phyloP scores from a whole-genome alignment of 2,888 invertebrate species.

The Bellardia bayeri region DNA sequence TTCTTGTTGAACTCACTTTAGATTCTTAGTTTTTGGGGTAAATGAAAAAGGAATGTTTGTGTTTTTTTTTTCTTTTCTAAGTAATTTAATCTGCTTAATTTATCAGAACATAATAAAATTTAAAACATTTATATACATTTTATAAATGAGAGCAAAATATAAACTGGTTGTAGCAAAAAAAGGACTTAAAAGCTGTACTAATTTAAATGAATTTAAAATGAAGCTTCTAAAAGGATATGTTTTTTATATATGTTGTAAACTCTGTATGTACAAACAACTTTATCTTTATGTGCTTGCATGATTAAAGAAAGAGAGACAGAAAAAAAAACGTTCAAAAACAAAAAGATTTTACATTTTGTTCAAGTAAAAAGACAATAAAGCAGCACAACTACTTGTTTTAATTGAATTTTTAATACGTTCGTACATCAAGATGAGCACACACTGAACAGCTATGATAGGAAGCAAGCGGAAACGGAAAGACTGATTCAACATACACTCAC shows the following conservation, averaged over 20 bases:
- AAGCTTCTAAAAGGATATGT: background rate
- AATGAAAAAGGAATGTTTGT: background rate
- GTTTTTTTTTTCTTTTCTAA: background rate
- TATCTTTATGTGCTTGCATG: background rate
- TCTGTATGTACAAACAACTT: no score
- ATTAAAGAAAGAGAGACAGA: background rate
- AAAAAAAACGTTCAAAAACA: background rate
- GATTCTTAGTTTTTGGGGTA: background rate
- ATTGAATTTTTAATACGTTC: slow-evolving; percentile 64
- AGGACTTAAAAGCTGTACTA: background rate
- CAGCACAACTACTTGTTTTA: slow-evolving; percentile 29
- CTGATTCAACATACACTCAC: slow-evolving; percentile 7
- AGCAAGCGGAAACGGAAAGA: background rate
- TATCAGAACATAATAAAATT: background rate
- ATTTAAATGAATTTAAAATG: slow-evolving; percentile 37
- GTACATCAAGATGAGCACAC: slow-evolving; percentile 16
- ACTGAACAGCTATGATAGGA: background rate
- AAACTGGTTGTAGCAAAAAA: background rate
- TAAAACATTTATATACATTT: slow-evolving; percentile 2
- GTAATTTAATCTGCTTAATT: slow-evolving; percentile 26
- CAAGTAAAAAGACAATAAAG: slow-evolving; percentile 1
- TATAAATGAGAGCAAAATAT: background rate
- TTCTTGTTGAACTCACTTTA: background rate
- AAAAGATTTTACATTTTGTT: slow-evolving; percentile 5
- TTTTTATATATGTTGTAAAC: background rate